Base-by-base conservation (phyloP, 2,888 invertebrate species). In the Tetramorium bicarinatum region DNA sequence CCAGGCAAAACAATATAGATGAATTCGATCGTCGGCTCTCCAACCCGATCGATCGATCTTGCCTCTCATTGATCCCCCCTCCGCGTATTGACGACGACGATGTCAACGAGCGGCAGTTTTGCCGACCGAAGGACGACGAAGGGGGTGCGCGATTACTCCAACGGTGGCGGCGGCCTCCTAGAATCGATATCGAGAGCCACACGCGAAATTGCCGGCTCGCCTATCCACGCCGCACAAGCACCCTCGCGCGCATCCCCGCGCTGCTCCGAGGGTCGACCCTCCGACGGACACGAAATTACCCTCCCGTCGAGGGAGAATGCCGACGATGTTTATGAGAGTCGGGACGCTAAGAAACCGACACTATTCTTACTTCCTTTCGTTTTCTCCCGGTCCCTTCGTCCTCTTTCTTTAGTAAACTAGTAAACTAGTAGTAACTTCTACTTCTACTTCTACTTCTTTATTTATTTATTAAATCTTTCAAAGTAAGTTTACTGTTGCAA, bases 131-230 rank as follows among this genome's bases (percentile, higher is more conserved):
- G 81, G 82, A 83, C 86, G 74, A 59, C 59, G 66, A 74, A 67
- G 47, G 66, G 72, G 56, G 52, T 82, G 64, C 56, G 56, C 56
- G 74, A 59, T 56, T 84, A 61, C 64, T 80, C 56, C 66, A 52
- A 52, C 49, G 21, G 54, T 80, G 77, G 72, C 75, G 74, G 85
- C 72, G 85, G 83, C 85, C 88, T 84, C n/a, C 77, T 69, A 74
- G 82, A 89, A 90, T 90, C 90, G 85, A 90, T 90, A 90, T 82
- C 84, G 83, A 82, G 83, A 84, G 74, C 79, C 77, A 44, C 66
- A 66, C 83, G 72, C 64, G 66, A 86, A 77, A 83, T 83, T 83
- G 66, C 75, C 75, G 69, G 47, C 75, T 84, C 84, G 76, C 76
- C 52, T 69, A 54, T 62, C 59, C 83, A 76, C 81, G 64, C 54